Conservation (phyloP, 2,797 vertebrate genomes). For the Pseudochaenichthys georgianus region DNA sequence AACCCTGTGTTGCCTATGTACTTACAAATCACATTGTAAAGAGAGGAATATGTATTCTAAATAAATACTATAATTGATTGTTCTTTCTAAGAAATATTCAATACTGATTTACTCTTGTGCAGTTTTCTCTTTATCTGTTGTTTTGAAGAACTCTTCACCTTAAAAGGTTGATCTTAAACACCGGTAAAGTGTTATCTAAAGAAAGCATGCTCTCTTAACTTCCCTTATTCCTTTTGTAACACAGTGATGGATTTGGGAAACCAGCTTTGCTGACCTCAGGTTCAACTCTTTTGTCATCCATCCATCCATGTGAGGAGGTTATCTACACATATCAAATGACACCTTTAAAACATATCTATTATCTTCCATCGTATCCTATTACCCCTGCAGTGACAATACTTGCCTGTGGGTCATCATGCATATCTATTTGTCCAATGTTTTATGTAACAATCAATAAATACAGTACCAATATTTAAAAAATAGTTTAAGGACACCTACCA, state of each 20-base stretch:
- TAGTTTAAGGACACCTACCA: background rate
- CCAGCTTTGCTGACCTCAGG: slow-evolving; percentile 29
- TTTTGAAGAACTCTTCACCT: slow-evolving; percentile 2
- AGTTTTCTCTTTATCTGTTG: background rate
- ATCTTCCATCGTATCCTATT: background rate
- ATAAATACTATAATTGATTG: too few species aligned
- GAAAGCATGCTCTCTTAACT: background rate
- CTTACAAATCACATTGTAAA: too few species aligned
- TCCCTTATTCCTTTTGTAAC: slow-evolving; percentile 29
- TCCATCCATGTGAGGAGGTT: slow-evolving; percentile 25
- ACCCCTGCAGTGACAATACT: background rate
- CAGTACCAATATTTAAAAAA: background rate
- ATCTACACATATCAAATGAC: slow-evolving; percentile 55
- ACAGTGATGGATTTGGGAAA: slow-evolving; percentile 40
- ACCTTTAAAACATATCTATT: slow-evolving; percentile 21
- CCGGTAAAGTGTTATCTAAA: slow-evolving; percentile 14
- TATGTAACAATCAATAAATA: background rate
- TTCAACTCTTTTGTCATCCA: slow-evolving; percentile 49
- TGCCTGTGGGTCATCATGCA: background rate
- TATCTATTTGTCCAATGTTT: background rate
- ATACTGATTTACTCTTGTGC: background rate
- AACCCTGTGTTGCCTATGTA: too few species aligned
- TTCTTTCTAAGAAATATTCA: background rate
- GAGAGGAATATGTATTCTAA: too few species aligned
- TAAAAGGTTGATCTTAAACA: slow-evolving; percentile 14